Evolutionary conservation across 2,113 vertebrate genomes (phyloP).

Genomic region (Acrocephalus kingi): DNA sequence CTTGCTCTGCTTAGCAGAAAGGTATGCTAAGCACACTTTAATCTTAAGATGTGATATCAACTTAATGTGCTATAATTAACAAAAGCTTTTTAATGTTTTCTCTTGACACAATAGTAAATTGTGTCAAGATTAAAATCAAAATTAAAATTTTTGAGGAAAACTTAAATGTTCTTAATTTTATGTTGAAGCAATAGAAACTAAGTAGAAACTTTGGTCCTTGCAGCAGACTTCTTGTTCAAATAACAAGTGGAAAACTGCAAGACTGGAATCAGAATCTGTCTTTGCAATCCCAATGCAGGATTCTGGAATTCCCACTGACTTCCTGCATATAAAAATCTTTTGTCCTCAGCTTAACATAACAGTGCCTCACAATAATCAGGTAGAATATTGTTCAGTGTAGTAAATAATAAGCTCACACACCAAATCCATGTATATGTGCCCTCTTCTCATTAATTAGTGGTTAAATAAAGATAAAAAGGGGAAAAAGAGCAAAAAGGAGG

Average conservation of each 20-base stretch:
- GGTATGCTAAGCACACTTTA: constrained; percentile 54
- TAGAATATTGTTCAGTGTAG: neutral
- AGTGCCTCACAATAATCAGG: neutral
- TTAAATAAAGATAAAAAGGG: neutral
- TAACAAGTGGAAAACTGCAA: neutral
- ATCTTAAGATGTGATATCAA: neutral
- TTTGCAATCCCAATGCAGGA: neutral
- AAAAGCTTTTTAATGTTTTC: neutral
- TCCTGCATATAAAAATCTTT: neutral
- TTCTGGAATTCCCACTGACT: neutral
- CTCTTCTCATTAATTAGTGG: neutral
- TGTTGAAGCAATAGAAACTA: neutral
- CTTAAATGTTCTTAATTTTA: neutral
- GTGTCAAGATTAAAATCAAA: too few relatives aligned
- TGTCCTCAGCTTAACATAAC: neutral
- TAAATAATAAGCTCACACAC: neutral
- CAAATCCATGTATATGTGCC: neutral
- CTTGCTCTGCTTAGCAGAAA: constrained; percentile 85
- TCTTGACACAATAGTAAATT: neutral
- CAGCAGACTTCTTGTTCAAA: neutral
- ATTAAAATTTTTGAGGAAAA: neutral
- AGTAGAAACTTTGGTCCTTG: neutral
- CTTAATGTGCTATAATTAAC: neutral
- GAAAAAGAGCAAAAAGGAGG: neutral
- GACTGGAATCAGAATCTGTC: neutral